Conservation (phyloP, 64 coral and sea anemone genomes). For the Porites australiensis region DNA sequence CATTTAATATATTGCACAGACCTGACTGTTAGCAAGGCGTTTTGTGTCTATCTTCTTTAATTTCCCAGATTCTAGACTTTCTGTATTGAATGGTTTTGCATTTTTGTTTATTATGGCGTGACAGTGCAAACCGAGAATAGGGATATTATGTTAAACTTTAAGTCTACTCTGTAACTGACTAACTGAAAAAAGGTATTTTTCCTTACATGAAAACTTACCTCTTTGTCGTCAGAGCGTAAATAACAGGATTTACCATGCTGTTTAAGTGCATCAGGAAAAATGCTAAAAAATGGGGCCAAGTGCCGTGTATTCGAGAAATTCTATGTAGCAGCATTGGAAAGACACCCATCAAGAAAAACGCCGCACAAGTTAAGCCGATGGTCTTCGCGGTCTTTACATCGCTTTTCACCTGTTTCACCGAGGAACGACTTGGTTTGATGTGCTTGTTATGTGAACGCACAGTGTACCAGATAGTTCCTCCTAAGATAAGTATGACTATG, state of each 20-base stretch:
- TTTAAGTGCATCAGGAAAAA: conserved; percentile 73
- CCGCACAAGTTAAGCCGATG: conserved; percentile 52
- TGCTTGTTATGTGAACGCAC: conserved; percentile 36
- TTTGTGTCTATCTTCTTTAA: too few species aligned
- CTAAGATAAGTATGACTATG: conserved; percentile 42
- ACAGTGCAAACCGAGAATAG: too few species aligned
- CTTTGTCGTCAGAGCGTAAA: conserved; percentile 55
- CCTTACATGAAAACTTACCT: conserved; percentile 11
- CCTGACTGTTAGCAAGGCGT: too few species aligned
- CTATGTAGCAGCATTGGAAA: conserved; percentile 71
- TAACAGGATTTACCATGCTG: conserved; percentile 76
- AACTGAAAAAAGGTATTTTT: background rate
- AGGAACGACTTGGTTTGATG: conserved; percentile 2
- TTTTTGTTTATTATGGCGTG: too few species aligned
- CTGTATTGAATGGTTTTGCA: too few species aligned
- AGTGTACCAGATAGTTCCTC: conserved; percentile 51
- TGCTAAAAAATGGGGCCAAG: conserved; percentile 67
- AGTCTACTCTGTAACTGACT: background rate
- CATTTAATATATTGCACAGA: too few species aligned
- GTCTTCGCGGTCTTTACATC: conserved; percentile 84
- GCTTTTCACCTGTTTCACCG: conserved; percentile 31
- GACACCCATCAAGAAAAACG: conserved; percentile 68
- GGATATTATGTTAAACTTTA: background rate
- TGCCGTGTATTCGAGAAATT: conserved; percentile 62
- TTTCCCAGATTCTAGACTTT: too few species aligned